Evolutionary conservation across 2,888 invertebrate species (phyloP), one percentile per base, ranked within the genome.

Genomic region (Coelinius sp.): DNA sequence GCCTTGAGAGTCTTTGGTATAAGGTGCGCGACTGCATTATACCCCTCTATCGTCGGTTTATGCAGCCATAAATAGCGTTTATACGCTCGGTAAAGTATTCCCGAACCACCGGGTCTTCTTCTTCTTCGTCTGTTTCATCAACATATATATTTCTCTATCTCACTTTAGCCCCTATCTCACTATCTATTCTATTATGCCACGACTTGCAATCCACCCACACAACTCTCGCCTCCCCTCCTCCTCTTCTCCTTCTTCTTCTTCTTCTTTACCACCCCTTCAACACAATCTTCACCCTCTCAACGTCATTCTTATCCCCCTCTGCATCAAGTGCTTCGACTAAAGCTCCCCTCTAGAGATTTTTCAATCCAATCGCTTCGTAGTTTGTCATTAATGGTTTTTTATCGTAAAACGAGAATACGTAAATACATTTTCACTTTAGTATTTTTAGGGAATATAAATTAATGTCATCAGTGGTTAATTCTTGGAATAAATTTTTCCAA

Each of bases 1-100:
- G 53, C 53, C 22, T 67, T 41, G 27, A 52, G 62, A 63, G 72
- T 70, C 68, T 75, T 69, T 73, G 75, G 70, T 74, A 63, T 73
- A 77, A 79, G 82, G 78, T 79, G 81, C 81, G 82, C 78, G 82
- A 82, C 82, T 82, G 83, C 80, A 81, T 83, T 82, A 83, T 82
- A 83, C 81, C 80, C 81, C 73, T 78, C 81, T 82, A 82, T 83
- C 83, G 81, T 76, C 83, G 83, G 81, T 85, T 85, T 85, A 85
- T 85, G 83, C 83, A 82, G 83, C 83, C 84, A 84, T 85, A 85
- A 85, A 85, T 85, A 85, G 84, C 82, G 84, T 85, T 85, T 84
- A 84, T 84, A 83, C 81, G 83, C 82, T 80, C 81, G 81, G 83
- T 82, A 82, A 84, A 83, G 83, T 84, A 85, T 84, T 84, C 83